Evolutionary conservation across 2,113 vertebrate species (phyloP).

Genomic region (Brienomyrus longianalis): DNA sequence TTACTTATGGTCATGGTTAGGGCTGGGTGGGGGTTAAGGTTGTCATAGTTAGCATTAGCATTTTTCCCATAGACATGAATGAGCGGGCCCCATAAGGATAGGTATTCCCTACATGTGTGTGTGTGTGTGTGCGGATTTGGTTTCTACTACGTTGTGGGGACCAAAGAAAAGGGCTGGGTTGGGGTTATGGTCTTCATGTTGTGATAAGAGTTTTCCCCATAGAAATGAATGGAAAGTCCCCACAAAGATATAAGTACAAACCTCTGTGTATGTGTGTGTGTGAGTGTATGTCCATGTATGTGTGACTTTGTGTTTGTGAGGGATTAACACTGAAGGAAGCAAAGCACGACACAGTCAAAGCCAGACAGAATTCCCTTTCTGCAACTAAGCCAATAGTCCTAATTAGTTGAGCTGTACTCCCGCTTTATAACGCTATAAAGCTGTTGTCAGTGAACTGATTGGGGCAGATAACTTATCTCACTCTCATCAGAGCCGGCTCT

Average conservation of each 20-base stretch:
- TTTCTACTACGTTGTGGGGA: no score
- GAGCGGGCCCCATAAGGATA: no score
- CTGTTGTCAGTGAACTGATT: conserved; percentile 11
- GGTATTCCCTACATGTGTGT: conserved; percentile 24
- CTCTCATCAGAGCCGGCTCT: conserved; percentile 5
- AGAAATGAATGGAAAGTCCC: neutral
- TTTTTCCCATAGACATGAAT: no score
- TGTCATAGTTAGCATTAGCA: no score
- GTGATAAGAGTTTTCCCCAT: no score
- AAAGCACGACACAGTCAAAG: neutral
- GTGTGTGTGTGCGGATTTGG: neutral
- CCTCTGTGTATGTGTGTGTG: neutral
- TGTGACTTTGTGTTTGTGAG: neutral
- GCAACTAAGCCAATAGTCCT: neutral
- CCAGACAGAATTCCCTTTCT: neutral
- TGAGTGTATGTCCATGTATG: neutral
- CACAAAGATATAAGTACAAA: neutral
- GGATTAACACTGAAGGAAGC: neutral
- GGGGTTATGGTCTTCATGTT: no score
- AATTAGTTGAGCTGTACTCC: conserved; percentile 1
- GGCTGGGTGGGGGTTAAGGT: no score
- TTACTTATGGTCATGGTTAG: no score
- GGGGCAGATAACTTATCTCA: conserved; percentile 3
- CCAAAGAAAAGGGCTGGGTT: no score
- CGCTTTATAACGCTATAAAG: conserved; percentile 8